Conservation (phyloP, 2,113 vertebrate genomes). For the Pelobates fuscus region DNA sequence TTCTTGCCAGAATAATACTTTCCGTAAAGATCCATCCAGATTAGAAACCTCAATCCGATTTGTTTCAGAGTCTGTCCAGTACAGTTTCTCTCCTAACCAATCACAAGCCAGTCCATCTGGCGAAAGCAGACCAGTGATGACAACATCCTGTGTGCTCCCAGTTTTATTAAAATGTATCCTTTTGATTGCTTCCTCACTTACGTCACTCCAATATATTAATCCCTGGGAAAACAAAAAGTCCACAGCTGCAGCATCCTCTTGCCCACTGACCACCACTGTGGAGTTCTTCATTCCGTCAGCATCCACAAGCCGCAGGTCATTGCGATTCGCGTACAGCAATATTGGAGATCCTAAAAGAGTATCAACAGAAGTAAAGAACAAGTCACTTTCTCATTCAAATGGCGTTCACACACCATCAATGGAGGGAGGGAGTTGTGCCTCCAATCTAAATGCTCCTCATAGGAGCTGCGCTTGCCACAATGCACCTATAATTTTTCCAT, state of each 20-base stretch:
- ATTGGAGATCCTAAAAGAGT: slow-evolving; percentile 80
- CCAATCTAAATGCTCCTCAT: too few species aligned
- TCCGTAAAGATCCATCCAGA: slow-evolving; percentile 87
- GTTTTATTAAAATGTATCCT: slow-evolving; percentile 82
- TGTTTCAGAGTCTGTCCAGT: slow-evolving; percentile 97
- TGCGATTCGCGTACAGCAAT: slow-evolving; percentile 92
- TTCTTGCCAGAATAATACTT: slow-evolving; percentile 97
- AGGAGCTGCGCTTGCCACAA: too few species aligned
- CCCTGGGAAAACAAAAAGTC: slow-evolving; percentile 86
- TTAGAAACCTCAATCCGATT: slow-evolving; percentile 95
- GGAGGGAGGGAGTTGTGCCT: neutral
- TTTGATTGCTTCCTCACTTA: slow-evolving; percentile 97
- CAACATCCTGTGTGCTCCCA: slow-evolving; percentile 75
- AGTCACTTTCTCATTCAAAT: neutral
- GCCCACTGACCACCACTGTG: slow-evolving; percentile 86
- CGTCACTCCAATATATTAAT: slow-evolving; percentile 96
- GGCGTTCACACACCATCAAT: too few species aligned
- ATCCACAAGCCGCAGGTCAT: slow-evolving; percentile 90
- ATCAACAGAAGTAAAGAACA: neutral
- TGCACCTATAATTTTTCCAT: too few species aligned
- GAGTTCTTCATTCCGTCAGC: slow-evolving; percentile 83
- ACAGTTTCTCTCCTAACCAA: slow-evolving; percentile 93
- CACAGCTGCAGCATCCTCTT: slow-evolving; percentile 95
- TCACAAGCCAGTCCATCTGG: slow-evolving; percentile 95
- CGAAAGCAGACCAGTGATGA: slow-evolving; percentile 87